These are phyloP conservation scores for Caenorhabditis sp. DNA, from an alignment of 2,888 invertebrate genomes.

Conservation along the genomic window DNA sequence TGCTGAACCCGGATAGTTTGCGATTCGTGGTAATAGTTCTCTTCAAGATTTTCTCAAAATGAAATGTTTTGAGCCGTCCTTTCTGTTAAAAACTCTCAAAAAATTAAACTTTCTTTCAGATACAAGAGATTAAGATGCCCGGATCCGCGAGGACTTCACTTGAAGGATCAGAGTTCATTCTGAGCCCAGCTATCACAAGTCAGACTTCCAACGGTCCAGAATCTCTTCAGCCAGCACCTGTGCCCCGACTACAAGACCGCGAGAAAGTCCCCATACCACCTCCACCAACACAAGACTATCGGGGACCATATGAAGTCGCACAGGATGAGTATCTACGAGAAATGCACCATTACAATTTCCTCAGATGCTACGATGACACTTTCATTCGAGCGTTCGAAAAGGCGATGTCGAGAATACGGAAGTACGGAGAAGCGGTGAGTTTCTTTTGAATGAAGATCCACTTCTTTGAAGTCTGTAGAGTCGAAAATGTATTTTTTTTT, in stretches of 20 bases:
- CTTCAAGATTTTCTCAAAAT: background rate
- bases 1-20: background rate
- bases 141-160: too few species aligned
- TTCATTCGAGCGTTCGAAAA: background rate
- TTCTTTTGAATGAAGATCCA: too few species aligned
- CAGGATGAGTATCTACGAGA: constrained; percentile 23
- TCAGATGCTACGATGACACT: background rate
- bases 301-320: background rate
- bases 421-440: too few species aligned
- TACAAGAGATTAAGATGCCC: too few species aligned
- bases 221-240: background rate
- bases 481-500: too few species aligned
- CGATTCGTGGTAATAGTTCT: background rate
- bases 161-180: too few species aligned
- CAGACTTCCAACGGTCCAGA: too few species aligned
- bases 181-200: too few species aligned
- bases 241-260: background rate
- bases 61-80: too few species aligned
- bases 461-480: too few species aligned
- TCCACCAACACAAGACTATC: background rate
- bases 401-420: background rate
- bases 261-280: constrained; percentile 1
- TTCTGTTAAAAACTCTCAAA: too few species aligned
- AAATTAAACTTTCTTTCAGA: background rate
- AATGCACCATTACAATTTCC: background rate